phyloP scores from a whole-genome alignment of 2,113 vertebrate species.

The Odocoileus hemionus region DNA sequence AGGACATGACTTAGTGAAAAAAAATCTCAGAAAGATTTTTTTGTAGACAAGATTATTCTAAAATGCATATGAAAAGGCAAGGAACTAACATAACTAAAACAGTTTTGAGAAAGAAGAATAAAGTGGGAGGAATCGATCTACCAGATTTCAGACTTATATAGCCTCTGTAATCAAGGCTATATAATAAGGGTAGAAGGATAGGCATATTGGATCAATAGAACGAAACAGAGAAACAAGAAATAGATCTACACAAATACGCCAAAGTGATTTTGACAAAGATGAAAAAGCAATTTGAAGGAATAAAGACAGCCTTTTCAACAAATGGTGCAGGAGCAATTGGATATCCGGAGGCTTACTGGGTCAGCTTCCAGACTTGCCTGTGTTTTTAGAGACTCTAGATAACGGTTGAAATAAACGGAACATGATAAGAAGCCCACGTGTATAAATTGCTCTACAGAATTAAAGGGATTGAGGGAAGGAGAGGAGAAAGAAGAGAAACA shows the following conservation, averaged over 20 bases:
- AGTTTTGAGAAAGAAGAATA: neutral
- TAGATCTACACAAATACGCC: neutral
- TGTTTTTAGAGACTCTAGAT: neutral
- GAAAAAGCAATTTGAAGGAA: neutral
- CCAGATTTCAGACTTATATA: neutral
- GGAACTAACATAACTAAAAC: neutral
- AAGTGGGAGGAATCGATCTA: neutral
- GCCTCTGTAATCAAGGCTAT: neutral
- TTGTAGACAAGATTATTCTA: neutral
- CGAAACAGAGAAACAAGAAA: neutral
- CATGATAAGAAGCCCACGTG: neutral
- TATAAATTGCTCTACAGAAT: neutral
- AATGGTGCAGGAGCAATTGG: neutral
- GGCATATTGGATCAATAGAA: neutral
- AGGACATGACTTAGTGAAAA: neutral
- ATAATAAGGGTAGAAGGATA: neutral
- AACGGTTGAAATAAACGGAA: neutral
- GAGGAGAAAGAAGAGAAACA: neutral
- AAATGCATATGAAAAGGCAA: conserved; percentile 3
- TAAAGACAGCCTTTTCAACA: neutral
- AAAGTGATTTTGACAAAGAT: neutral
- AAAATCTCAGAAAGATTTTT: neutral
- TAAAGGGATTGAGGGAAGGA: neutral
- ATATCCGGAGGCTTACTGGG: neutral
- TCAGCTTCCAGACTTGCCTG: neutral